phyloP scores from a whole-genome alignment of 2,113 vertebrate genomes.

The Gymnogyps californianus region DNA sequence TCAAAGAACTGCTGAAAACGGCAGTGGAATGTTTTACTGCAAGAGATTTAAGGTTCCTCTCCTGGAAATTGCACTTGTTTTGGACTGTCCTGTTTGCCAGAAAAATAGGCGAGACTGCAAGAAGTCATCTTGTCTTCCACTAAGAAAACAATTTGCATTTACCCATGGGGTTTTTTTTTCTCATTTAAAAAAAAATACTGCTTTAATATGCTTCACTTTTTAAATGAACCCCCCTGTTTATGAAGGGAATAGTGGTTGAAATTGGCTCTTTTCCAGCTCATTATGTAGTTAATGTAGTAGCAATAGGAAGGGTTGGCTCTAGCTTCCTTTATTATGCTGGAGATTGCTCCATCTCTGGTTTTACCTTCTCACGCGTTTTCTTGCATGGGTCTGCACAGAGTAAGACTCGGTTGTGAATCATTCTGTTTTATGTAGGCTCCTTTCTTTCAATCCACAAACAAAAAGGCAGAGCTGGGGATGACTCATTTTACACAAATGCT shows the following conservation, averaged over 20 bases:
- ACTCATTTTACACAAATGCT: conserved; percentile 1
- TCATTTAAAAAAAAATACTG: neutral
- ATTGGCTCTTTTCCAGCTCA: neutral
- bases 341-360: neutral
- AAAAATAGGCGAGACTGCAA: conserved; percentile 25
- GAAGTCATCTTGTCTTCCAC: conserved; percentile 19
- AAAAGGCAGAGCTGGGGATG: conserved; percentile 42
- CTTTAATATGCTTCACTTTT: neutral
- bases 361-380: neutral
- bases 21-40: conserved; percentile 67
- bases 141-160: conserved; percentile 9
- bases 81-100: conserved; percentile 25
- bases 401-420: neutral
- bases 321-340: neutral
- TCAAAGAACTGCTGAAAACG: conserved; percentile 65
- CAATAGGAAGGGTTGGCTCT: neutral
- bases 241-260: neutral
- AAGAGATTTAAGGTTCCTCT: conserved; percentile 51
- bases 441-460: neutral
- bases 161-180: neutral
- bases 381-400: neutral
- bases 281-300: neutral
- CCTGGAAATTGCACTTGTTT: conserved; percentile 65
- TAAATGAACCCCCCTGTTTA: neutral
- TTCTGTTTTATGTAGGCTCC: neutral